A percentile compares a stretch with the other conserved stretches of the same genome.
phyloP scores from a whole-genome alignment of 2,113 vertebrate genomes.

The Romanogobio albipinnatus region DNA sequence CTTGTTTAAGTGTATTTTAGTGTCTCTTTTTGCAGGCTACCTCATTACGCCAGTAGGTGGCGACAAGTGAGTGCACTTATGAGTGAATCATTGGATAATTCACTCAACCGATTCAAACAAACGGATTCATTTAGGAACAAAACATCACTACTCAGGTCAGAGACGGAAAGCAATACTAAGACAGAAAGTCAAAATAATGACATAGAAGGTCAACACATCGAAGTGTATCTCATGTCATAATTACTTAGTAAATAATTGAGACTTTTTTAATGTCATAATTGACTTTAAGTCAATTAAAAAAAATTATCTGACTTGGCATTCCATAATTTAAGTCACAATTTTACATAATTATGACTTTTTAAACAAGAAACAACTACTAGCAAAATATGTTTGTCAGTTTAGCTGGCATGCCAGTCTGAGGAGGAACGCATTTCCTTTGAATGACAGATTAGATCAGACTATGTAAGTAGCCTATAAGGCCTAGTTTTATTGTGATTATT shows the following conservation, averaged over 20 bases:
- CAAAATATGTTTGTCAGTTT: background rate
- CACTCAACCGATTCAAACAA: background rate
- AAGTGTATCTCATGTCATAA: too few relatives aligned
- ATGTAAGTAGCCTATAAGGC: background rate
- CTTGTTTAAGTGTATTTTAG: background rate
- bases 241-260: too few relatives aligned
- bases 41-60: background rate
- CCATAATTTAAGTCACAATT: too few relatives aligned
- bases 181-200: too few relatives aligned
- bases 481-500: background rate
- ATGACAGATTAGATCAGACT: background rate
- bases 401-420: background rate
- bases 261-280: too few relatives aligned
- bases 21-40: background rate
- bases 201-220: too few relatives aligned
- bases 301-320: too few relatives aligned
- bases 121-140: background rate
- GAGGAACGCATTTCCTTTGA: conserved; percentile 19
- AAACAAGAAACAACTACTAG: background rate
- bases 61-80: background rate
- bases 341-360: too few relatives aligned
- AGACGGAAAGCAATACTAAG: background rate
- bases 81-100: background rate
- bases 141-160: background rate
- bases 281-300: too few relatives aligned